phyloP scores from a whole-genome alignment of 2,888 invertebrate species.

The Cantharis nigra region DNA sequence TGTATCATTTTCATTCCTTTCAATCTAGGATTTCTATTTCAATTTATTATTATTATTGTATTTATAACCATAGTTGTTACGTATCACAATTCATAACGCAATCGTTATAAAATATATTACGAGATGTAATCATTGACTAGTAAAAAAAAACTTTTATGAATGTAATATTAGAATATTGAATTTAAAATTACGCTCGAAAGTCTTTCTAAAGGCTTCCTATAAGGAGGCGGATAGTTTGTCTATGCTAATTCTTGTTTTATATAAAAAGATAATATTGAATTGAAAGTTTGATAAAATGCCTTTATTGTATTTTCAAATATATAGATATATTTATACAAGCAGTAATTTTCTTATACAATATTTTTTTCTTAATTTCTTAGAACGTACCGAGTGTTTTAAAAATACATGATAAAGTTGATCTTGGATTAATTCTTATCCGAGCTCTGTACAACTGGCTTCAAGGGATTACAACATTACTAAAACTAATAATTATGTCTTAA shows the following conservation, averaged over 20 bases:
- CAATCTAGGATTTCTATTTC: too few relatives aligned
- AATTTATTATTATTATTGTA: too few relatives aligned
- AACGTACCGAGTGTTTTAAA: too few relatives aligned
- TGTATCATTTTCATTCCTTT: not conserved
- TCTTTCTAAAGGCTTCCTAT: not conserved
- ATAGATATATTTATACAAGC: not conserved
- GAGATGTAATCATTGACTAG: not conserved
- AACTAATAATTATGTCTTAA: too few relatives aligned
- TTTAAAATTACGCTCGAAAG: slow-evolving; percentile 1
- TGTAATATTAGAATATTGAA: slow-evolving; percentile 1
- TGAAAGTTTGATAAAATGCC: not conserved
- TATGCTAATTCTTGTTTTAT: not conserved
- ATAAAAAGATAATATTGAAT: not conserved
- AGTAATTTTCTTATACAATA: too few relatives aligned
- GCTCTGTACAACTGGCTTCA: too few relatives aligned
- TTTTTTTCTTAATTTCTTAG: not conserved
- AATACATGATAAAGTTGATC: too few relatives aligned
- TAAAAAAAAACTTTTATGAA: not conserved
- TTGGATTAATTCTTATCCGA: too few relatives aligned
- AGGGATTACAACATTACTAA: too few relatives aligned
- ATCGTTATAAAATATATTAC: not conserved
- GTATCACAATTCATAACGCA: not conserved
- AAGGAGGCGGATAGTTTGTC: not conserved
- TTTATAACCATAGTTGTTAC: not conserved
- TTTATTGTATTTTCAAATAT: not conserved